Evolutionary conservation across 2,888 invertebrate genomes (phyloP).

Genomic region (Heteromyza rotundicornis): DNA sequence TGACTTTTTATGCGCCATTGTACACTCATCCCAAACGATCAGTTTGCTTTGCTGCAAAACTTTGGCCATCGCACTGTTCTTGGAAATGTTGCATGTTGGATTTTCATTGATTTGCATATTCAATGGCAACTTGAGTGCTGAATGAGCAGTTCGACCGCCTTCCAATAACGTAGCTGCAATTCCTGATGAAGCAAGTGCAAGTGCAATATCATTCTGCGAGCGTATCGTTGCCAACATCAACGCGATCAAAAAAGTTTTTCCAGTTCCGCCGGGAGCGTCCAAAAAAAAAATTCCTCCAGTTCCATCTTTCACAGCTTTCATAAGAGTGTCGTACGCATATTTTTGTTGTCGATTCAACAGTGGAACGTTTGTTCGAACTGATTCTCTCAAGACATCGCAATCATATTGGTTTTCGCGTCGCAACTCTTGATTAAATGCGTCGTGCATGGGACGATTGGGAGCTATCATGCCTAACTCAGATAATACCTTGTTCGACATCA

Average conservation of each 20-base stretch:
- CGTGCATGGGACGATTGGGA: conserved; percentile 22
- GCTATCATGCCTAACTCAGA: conserved; percentile 22
- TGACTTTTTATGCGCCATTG: conserved; percentile 41
- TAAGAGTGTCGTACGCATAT: conserved; percentile 17
- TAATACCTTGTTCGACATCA: conserved; percentile 24
- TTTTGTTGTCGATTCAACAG: conserved; percentile 22
- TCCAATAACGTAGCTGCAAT: conserved; percentile 26
- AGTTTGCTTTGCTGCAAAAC: conserved; percentile 5
- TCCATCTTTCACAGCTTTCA: conserved; percentile 4
- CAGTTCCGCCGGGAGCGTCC: conserved; percentile 15
- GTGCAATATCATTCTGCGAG: conserved; percentile 14
- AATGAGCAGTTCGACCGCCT: conserved; percentile 23
- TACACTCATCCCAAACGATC: conserved; percentile 43
- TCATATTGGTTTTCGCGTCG: conserved; percentile 23
- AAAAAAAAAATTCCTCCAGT: conserved; percentile 10
- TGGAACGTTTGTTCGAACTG: conserved; percentile 24
- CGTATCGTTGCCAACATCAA: conserved; percentile 16
- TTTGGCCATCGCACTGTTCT: conserved; percentile 6
- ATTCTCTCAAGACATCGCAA: conserved; percentile 14
- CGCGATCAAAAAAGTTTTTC: conserved; percentile 9
- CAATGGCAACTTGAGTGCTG: conserved; percentile 20
- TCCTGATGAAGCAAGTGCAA: conserved; percentile 25
- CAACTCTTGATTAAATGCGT: conserved; percentile 25
- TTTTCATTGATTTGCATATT: conserved; percentile 17
- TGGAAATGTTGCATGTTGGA: conserved; percentile 29